These are phyloP conservation scores for Catharus bicknelli DNA, from an alignment of 2,113 vertebrate species.

Conservation along the genomic window DNA sequence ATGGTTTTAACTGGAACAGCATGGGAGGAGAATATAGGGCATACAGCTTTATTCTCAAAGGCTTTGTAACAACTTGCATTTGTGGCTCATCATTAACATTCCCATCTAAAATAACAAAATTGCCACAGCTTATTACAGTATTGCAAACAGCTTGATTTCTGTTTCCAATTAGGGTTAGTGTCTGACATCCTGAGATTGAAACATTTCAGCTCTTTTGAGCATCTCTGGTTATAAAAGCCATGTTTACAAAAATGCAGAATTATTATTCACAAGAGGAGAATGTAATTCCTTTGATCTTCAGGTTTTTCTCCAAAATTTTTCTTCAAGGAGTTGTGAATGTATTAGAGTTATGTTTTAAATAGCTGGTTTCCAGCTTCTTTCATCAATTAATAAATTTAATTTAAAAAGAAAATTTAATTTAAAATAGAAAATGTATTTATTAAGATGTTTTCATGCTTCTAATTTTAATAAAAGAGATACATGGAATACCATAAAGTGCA, in stretches of 20 bases:
- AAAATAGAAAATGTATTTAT: background rate
- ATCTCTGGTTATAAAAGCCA: background rate
- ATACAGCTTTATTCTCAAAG: constrained; percentile 29
- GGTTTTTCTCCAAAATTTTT: background rate
- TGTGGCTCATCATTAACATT: constrained; percentile 34
- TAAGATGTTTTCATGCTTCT: background rate
- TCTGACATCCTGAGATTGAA: background rate
- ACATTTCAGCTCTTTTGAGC: background rate
- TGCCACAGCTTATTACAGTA: background rate
- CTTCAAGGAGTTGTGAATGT: background rate
- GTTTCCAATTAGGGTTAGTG: background rate
- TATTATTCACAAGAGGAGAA: background rate
- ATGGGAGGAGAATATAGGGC: constrained; percentile 49
- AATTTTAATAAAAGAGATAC: background rate
- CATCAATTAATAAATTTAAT: background rate
- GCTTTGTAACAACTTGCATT: constrained; percentile 42
- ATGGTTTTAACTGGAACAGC: constrained; percentile 51
- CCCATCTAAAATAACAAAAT: constrained; percentile 22
- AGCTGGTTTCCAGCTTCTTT: background rate
- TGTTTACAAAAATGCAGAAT: background rate
- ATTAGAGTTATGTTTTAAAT: background rate
- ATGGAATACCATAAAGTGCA: background rate
- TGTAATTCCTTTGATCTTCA: background rate
- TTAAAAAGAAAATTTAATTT: background rate
- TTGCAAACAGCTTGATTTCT: constrained; percentile 18